Percentiles rank a stretch among this genome's conserved stretches.
These are phyloP conservation scores for Germaria angustata DNA, from an alignment of 2,888 invertebrate species.

Conservation along the genomic window DNA sequence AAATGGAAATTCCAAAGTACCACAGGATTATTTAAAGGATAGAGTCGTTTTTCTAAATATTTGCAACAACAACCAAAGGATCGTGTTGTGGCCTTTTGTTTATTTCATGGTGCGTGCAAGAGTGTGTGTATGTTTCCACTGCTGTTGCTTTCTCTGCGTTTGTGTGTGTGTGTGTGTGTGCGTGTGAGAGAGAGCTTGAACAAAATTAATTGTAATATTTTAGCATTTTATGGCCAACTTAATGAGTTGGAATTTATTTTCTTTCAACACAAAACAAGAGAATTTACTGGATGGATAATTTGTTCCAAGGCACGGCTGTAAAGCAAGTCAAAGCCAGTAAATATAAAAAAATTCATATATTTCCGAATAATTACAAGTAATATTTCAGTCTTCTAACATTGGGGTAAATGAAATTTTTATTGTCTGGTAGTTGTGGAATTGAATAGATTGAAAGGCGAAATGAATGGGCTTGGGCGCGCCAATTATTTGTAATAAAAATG, in stretches of 20 bases:
- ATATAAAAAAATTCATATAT: not conserved
- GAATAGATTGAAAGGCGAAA: not conserved
- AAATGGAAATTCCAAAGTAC: not conserved
- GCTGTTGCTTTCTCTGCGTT: not conserved
- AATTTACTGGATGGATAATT: slow-evolving; percentile 9
- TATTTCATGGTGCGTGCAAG: not conserved
- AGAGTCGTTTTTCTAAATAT: not conserved
- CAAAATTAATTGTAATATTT: slow-evolving; percentile 63
- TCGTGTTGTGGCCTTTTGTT: not conserved
- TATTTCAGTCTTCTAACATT: slow-evolving; percentile 2
- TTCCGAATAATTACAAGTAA: slow-evolving; percentile 9
- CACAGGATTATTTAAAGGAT: not conserved
- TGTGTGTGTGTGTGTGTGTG: not conserved
- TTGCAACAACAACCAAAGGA: not conserved
- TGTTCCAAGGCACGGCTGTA: not conserved
- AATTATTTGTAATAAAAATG: not conserved
- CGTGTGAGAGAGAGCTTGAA: slow-evolving; percentile 28
- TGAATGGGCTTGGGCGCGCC: not conserved
- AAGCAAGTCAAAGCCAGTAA: not conserved
- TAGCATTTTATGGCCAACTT: slow-evolving; percentile 55
- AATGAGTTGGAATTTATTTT: slow-evolving; percentile 58
- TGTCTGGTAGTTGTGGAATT: not conserved
- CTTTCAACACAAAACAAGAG: slow-evolving; percentile 3
- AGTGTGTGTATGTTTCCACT: not conserved
- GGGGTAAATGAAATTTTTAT: not conserved